Conservation (phyloP, 2,113 vertebrate genomes). For the Cephalopterus ornatus region DNA sequence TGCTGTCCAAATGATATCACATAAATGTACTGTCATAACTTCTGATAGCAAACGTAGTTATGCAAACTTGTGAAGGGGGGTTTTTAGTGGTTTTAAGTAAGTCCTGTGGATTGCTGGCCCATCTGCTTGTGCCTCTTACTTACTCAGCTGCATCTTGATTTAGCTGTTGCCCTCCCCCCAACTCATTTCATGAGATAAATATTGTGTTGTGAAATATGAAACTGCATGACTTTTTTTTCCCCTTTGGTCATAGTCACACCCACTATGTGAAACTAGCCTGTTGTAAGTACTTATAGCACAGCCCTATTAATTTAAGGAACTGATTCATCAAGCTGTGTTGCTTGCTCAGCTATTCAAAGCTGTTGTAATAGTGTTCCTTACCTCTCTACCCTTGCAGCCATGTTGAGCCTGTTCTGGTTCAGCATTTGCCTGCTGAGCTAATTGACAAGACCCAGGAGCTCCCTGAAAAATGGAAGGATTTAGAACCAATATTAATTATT, state of each 20-base stretch:
- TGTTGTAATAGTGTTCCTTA: constrained; percentile 40
- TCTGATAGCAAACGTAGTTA: background rate
- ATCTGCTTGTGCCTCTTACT: background rate
- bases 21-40: background rate
- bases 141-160: background rate
- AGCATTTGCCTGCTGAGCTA: background rate
- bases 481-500: background rate
- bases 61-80: background rate
- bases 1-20: background rate
- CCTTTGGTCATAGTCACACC: constrained; percentile 69
- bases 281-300: constrained; percentile 62
- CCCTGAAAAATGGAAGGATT: background rate
- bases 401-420: background rate
- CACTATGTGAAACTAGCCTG: constrained; percentile 61
- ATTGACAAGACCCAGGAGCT: background rate
- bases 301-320: constrained; percentile 66
- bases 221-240: constrained; percentile 58
- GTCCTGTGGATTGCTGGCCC: background rate
- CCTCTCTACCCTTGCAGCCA: background rate
- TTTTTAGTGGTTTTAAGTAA: background rate
- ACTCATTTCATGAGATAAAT: constrained; percentile 49
- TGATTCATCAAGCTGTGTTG: constrained; percentile 63
- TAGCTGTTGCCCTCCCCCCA: constrained; percentile 10
- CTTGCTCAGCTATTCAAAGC: constrained; percentile 63
- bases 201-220: constrained; percentile 70